These are phyloP conservation scores for Apocheima hispidaria DNA, from an alignment of 2,888 invertebrate species.

Conservation along the genomic window DNA sequence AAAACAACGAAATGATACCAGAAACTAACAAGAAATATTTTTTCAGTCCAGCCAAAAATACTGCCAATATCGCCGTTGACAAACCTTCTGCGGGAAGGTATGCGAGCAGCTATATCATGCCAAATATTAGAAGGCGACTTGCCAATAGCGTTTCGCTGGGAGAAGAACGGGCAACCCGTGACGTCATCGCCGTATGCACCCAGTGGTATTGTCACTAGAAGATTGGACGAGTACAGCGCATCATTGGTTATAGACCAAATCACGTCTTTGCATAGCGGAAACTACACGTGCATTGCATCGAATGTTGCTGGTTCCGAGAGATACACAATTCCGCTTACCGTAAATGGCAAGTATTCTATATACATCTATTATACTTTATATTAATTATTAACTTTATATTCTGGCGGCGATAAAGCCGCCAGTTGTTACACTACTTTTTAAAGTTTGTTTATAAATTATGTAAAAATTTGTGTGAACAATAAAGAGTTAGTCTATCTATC, in stretches of 20 bases:
- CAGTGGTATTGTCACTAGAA: constrained; percentile 78
- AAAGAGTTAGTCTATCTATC: too few species aligned
- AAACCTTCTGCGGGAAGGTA: constrained; percentile 92
- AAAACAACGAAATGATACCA: background rate
- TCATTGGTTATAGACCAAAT: constrained; percentile 95
- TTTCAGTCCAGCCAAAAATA: constrained; percentile 93
- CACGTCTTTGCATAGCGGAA: constrained; percentile 94
- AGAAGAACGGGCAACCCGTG: constrained; percentile 93
- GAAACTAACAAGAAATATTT: constrained; percentile 21
- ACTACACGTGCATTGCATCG: constrained; percentile 96
- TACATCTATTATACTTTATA: too few species aligned
- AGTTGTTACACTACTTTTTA: too few species aligned
- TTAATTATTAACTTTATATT: too few species aligned
- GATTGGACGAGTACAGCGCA: constrained; percentile 94
- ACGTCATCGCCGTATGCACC: constrained; percentile 87
- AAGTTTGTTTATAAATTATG: too few species aligned
- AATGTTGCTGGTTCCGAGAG: constrained; percentile 93
- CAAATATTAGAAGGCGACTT: constrained; percentile 97
- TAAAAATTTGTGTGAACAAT: too few species aligned
- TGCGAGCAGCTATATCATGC: constrained; percentile 95
- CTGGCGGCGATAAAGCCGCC: too few species aligned
- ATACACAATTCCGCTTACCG: constrained; percentile 92
- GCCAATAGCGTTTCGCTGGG: constrained; percentile 96
- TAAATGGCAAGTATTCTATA: constrained; percentile 88
- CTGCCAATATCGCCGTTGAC: constrained; percentile 94